A percentile compares a stretch with the other conserved stretches of the same genome.
Conservation (phyloP, 2,888 invertebrate genomes). For the Isotomurus palustris region DNA sequence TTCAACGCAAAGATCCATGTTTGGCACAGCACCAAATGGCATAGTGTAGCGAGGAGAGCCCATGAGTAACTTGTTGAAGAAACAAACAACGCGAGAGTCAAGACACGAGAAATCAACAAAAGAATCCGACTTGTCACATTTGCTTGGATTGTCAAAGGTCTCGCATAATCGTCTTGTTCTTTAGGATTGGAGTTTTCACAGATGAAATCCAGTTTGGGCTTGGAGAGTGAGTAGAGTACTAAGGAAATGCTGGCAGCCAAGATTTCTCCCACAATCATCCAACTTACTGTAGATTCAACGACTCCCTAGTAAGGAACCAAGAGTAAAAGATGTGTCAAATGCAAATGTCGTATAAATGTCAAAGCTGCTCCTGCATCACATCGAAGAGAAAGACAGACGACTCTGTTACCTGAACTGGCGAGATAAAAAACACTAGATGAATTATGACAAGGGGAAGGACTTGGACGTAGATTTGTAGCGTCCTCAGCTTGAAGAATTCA, state of each 20-base stretch:
- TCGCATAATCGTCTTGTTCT: neutral
- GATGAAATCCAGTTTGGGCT: neutral
- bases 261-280: conserved; percentile 9
- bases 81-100: neutral
- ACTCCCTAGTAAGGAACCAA: neutral
- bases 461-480: conserved; percentile 44
- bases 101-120: conserved; percentile 8
- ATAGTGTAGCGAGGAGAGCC: neutral
- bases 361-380: too few species aligned
- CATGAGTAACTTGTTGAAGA: neutral
- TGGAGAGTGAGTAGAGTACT: neutral
- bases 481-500: conserved; percentile 46
- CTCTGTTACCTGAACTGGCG: neutral
- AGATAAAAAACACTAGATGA: conserved; percentile 44
- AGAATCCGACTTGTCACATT: conserved; percentile 6
- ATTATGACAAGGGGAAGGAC: conserved; percentile 44
- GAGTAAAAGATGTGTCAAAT: neutral
- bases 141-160: neutral
- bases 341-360: too few species aligned
- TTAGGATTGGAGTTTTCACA: neutral
- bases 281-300: neutral
- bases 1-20: conserved; percentile 14
- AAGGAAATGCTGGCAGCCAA: conserved; percentile 5
- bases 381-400: too few species aligned
- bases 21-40: conserved; percentile 16